Percentiles rank a stretch among this genome's conserved stretches.
phyloP scores from a whole-genome alignment of 2,113 vertebrate genomes.

The Ammospiza nelsoni region DNA sequence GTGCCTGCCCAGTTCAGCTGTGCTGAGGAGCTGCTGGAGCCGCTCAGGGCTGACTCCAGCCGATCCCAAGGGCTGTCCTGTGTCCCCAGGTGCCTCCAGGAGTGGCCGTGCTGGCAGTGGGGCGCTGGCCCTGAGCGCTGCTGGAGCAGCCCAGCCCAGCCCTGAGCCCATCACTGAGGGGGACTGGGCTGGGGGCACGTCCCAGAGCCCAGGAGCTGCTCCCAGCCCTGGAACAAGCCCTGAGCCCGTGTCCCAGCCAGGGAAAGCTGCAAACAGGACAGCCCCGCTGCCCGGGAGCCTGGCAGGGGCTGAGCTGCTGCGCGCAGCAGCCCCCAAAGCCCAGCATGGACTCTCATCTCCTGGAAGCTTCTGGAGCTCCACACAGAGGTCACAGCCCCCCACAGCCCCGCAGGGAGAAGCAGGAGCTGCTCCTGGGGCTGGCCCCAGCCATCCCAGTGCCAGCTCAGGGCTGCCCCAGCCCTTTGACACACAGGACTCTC shows the following conservation, averaged over 20 bases:
- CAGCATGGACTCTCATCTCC: background rate
- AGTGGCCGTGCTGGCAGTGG: background rate
- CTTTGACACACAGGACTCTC: background rate
- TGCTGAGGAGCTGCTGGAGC: background rate
- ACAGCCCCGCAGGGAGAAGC: background rate
- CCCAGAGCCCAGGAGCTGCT: background rate
- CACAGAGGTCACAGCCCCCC: background rate
- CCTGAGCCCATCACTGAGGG: background rate
- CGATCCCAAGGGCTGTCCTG: background rate
- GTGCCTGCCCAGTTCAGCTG: background rate
- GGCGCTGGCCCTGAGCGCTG: background rate
- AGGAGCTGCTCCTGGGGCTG: background rate
- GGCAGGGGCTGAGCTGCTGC: background rate
- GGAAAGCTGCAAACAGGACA: background rate
- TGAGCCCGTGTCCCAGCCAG: accelerated
- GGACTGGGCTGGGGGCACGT: accelerated
- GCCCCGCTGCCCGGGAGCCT: background rate
- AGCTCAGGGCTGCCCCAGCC: background rate
- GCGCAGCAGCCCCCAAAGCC: background rate
- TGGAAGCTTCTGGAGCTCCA: background rate
- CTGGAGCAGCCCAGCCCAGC: background rate
- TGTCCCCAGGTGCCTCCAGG: background rate
- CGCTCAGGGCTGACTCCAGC: accelerated
- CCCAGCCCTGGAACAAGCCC: accelerated
- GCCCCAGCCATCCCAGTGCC: background rate